A percentile compares a stretch with the other conserved stretches of the same genome.
phyloP scores from a whole-genome alignment of 2,113 vertebrate genomes.

The Chauna torquata region DNA sequence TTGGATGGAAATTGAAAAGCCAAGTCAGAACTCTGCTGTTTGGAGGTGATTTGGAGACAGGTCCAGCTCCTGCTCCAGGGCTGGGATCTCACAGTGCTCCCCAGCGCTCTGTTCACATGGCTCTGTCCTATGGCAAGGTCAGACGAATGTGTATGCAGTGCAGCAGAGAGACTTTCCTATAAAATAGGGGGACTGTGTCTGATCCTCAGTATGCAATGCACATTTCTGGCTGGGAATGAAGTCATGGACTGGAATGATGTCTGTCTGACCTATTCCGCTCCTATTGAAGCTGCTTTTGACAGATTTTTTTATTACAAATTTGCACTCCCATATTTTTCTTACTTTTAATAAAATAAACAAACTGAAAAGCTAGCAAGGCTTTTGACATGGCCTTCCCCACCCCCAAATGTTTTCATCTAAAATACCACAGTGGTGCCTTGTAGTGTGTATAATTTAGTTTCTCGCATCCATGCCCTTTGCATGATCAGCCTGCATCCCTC shows the following conservation, averaged over 20 bases:
- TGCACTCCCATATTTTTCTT: background rate
- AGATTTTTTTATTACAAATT: background rate
- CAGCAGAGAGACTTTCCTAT: background rate
- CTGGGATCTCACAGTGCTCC: background rate
- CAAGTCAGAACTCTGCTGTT: background rate
- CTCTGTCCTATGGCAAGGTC: background rate
- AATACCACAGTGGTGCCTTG: background rate
- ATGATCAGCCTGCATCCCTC: background rate
- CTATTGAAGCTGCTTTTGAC: background rate
- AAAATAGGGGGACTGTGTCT: background rate
- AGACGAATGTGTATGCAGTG: rapidly evolving
- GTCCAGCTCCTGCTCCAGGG: background rate
- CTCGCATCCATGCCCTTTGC: background rate
- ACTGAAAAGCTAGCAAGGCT: background rate
- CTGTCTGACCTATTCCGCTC: background rate
- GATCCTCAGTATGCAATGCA: background rate
- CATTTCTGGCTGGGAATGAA: background rate
- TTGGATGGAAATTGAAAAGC: background rate
- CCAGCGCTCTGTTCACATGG: background rate
- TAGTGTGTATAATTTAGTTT: background rate
- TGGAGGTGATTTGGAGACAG: background rate
- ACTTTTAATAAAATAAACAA: background rate
- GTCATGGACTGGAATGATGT: background rate
- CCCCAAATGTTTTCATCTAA: background rate
- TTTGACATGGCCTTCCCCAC: background rate